Percentiles rank a stretch among this genome's conserved stretches.
phyloP scores from a whole-genome alignment of 2,113 vertebrate genomes.

The Tupaia chinensis region DNA sequence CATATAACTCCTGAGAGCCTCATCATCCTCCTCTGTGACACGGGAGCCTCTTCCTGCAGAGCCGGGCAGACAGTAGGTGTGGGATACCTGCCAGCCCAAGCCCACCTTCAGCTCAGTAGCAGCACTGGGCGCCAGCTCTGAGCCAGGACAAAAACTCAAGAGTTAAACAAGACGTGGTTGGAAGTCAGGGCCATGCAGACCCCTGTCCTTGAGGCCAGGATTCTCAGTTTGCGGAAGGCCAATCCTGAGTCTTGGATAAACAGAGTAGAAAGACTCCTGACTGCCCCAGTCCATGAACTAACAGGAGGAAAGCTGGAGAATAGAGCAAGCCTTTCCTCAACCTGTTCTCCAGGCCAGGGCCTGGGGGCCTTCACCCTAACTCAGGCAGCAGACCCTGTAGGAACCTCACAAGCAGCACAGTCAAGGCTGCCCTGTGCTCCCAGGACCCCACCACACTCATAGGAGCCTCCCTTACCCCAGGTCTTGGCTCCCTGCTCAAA shows the following conservation, averaged over 20 bases:
- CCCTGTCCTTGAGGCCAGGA: not conserved
- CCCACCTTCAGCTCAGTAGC: not conserved
- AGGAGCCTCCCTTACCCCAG: not conserved
- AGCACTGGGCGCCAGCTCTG: accelerated
- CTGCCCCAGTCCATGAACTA: not conserved
- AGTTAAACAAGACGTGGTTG: not conserved
- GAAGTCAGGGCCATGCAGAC: not conserved
- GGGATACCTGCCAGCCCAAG: accelerated
- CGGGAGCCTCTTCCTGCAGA: not conserved
- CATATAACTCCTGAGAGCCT: not conserved
- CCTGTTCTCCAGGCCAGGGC: not conserved
- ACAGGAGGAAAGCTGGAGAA: not conserved
- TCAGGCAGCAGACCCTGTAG: not conserved
- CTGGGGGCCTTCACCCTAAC: not conserved
- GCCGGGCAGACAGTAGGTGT: not conserved
- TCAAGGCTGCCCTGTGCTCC: not conserved
- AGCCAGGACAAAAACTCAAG: not conserved
- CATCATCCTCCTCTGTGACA: not conserved
- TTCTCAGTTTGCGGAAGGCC: not conserved
- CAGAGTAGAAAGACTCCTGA: not conserved
- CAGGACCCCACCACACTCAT: not conserved
- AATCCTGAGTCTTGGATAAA: not conserved
- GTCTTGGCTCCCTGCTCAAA: not conserved
- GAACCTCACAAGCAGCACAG: not conserved
- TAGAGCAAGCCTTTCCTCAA: not conserved